Conservation (phyloP, 2,113 vertebrate genomes). For the Mustela lutreola region DNA sequence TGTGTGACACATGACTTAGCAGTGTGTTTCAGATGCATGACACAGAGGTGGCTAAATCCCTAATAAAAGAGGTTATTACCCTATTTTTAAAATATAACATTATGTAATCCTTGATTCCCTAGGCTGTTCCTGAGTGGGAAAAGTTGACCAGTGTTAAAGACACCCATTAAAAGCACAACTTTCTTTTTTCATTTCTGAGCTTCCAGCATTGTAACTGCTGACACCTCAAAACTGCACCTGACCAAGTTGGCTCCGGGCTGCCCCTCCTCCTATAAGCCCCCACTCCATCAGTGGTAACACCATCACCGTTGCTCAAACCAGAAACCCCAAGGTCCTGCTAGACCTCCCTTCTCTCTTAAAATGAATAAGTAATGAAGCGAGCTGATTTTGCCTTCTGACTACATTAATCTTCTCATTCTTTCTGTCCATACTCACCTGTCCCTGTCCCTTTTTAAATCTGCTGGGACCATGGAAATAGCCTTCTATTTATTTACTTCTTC, state of each 20-base stretch:
- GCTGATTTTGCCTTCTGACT: not conserved
- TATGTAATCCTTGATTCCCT: not conserved
- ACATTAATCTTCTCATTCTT: not conserved
- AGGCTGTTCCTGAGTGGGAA: not conserved
- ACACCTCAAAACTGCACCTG: not conserved
- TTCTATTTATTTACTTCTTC: not conserved
- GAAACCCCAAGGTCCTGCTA: not conserved
- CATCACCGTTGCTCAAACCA: not conserved
- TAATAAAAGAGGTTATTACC: not conserved
- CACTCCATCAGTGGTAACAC: fast-evolving
- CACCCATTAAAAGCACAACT: not conserved
- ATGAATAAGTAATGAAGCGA: not conserved
- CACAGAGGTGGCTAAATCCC: not conserved
- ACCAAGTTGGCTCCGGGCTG: fast-evolving
- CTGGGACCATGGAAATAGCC: not conserved
- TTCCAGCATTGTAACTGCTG: not conserved
- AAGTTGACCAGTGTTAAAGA: not conserved
- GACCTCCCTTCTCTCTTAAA: not conserved
- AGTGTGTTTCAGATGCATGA: not conserved
- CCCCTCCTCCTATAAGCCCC: not conserved
- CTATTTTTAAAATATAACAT: not conserved
- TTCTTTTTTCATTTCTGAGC: not conserved
- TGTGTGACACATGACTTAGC: not conserved
- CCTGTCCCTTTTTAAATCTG: not conserved
- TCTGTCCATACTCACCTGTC: not conserved